These are phyloP conservation scores for Penaeus vannamei DNA, from an alignment of 1,140 invertebrate species.

Conservation along the genomic window DNA sequence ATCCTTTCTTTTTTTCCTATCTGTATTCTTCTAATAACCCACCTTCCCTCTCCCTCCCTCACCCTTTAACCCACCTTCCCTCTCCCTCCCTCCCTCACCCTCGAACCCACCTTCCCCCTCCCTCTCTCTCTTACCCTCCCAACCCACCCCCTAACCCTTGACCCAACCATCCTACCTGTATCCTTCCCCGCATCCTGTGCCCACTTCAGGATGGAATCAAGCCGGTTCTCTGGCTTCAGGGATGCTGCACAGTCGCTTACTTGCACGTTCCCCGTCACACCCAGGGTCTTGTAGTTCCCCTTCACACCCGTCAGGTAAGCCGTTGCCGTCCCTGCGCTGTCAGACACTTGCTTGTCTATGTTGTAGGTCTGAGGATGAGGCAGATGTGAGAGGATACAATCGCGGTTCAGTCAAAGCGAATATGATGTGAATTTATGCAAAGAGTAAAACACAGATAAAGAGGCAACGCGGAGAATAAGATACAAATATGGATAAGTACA, in stretches of 20 bases:
- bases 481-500: too few species aligned
- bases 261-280: slow-evolving; percentile 81
- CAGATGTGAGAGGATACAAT: background rate
- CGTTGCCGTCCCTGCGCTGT: slow-evolving; percentile 90
- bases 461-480: too few species aligned
- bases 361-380: slow-evolving; percentile 85
- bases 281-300: slow-evolving; percentile 83
- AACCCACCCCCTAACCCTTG: background rate
- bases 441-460: background rate
- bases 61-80: too few species aligned
- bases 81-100: too few species aligned
- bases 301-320: slow-evolving; percentile 90
- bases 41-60: too few species aligned
- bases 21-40: too few species aligned
- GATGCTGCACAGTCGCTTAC: slow-evolving; percentile 80
- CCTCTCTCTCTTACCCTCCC: too few species aligned
- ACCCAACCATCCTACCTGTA: slow-evolving; percentile 76
- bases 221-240: slow-evolving; percentile 74
- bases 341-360: slow-evolving; percentile 88
- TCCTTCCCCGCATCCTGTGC: slow-evolving; percentile 82
- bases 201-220: slow-evolving; percentile 70
- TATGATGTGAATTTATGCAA: background rate
- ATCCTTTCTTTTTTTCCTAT: too few species aligned
- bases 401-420: background rate
- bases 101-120: too few species aligned